Evolutionary conservation across 1,140 invertebrate species (phyloP), one percentile per base, ranked within the genome.

Genomic region (Orius insidiosus): DNA sequence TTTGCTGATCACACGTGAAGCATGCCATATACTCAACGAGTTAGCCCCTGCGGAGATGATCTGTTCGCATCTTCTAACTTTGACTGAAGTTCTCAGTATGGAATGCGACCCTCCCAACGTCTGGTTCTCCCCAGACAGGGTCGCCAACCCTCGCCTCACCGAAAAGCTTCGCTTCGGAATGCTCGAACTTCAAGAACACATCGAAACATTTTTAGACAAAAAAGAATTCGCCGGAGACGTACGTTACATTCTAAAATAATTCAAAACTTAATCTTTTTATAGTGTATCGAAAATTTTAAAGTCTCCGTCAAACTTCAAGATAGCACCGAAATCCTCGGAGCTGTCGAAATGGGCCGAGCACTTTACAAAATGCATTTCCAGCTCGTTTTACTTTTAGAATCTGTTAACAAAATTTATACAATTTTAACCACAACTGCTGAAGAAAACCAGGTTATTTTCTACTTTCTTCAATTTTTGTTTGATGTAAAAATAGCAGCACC

Each of bases 361-460:
- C 65, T 95, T 7, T 94, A 95, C 62, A 92, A 92, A 59, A 68
- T 97, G 3, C 85, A 94, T 59, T 94, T 97, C 57, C 93, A 97
- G 60, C 66, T 96, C 9, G 64, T 95, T 7, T 62, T 95, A 15
- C 65, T 98, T 2, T 75, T 93, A 39, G 90, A 97, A 64, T 84
- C 85, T 11, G 88, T 86, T 53, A 81, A 85, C 56, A 95, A 95
- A 65, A 81, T 96, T 71, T 68, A 90, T 43, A 61, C 66, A 1
- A 66, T 73, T 0, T 61, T 83, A n/a, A 65, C 67, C 10, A 61
- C 60, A 9, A 68, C 69, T 5, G 64, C 72, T 18, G 65, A 63
- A 49, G 67, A 60, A 43, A 62, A 66, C 24, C 63, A 69, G 48
- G 67, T 67, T 54, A 38, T 46, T 53, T 45, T 33, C 24, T 9